Evolutionary conservation across 2,113 vertebrate species (phyloP).

Genomic region (Rhea americana): DNA sequence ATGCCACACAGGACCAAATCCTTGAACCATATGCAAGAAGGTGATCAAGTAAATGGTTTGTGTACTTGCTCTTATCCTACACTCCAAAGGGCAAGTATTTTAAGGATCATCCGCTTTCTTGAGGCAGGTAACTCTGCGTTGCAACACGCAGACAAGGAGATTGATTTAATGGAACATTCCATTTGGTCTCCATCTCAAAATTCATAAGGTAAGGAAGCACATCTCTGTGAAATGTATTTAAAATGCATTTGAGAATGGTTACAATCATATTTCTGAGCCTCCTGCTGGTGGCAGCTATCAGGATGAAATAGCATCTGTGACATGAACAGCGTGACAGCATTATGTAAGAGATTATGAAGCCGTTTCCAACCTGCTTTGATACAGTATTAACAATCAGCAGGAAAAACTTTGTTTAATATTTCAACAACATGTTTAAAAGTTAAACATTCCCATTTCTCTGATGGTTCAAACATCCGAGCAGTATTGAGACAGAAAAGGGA

Average conservation of each 20-base stretch:
- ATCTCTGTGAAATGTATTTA: conserved; percentile 21
- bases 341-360: conserved; percentile 62
- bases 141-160: neutral
- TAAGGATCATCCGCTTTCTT: neutral
- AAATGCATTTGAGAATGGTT: conserved; percentile 40
- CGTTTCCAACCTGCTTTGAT: conserved; percentile 55
- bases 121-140: neutral
- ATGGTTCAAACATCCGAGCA: neutral
- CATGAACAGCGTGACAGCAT: conserved; percentile 52
- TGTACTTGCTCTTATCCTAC: neutral
- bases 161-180: neutral
- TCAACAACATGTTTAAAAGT: conserved; percentile 59
- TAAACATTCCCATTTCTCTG: conserved; percentile 48
- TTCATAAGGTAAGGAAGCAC: neutral
- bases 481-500: neutral
- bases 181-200: neutral
- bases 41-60: neutral
- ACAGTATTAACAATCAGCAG: conserved; percentile 14
- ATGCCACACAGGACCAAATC: accelerated
- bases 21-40: neutral
- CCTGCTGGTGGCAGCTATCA: conserved; percentile 27
- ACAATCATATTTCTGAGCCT: conserved; percentile 22
- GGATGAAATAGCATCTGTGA: conserved; percentile 53
- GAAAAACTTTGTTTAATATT: conserved; percentile 63
- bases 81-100: neutral